A percentile compares a stretch with the other conserved stretches of the same genome.
Conservation (phyloP, 2,797 vertebrate species). For the Gambusia yucatana region DNA sequence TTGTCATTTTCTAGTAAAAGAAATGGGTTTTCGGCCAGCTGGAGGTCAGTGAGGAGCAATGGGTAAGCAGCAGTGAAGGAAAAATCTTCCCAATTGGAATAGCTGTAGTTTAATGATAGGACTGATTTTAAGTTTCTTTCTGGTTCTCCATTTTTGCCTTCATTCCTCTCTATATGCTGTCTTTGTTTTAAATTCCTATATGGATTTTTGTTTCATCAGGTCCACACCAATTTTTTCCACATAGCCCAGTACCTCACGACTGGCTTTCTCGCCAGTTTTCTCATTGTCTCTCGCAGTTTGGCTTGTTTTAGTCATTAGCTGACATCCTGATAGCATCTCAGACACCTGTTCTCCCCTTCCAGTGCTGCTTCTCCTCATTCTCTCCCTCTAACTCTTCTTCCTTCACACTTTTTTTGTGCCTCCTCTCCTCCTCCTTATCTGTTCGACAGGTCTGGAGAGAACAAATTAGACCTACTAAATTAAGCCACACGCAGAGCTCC, state of each 20-base stretch:
- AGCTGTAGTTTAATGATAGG: background rate
- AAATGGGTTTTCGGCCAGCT: background rate
- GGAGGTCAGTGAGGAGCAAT: background rate
- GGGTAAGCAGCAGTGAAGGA: background rate
- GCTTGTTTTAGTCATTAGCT: slow-evolving; percentile 73
- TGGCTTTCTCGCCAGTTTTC: slow-evolving; percentile 5
- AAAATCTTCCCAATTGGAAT: background rate
- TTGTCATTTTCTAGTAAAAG: background rate
- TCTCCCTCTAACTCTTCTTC: slow-evolving; percentile 36
- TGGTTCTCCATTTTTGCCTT: background rate
- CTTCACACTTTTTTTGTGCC: slow-evolving; percentile 31
- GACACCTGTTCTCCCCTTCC: slow-evolving; percentile 73
- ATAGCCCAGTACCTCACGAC: slow-evolving; percentile 16
- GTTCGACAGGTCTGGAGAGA: slow-evolving; percentile 70
- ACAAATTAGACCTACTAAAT: slow-evolving; percentile 78
- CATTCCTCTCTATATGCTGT: background rate
- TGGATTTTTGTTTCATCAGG: slow-evolving; percentile 29
- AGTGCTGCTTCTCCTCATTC: slow-evolving; percentile 47
- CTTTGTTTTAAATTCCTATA: slow-evolving; percentile 1
- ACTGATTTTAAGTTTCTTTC: background rate
- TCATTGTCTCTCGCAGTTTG: slow-evolving; percentile 44
- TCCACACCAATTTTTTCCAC: slow-evolving; percentile 19
- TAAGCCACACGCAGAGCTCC: slow-evolving; percentile 66
- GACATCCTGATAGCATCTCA: slow-evolving; percentile 71
- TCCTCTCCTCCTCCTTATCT: slow-evolving; percentile 65